Base-by-base conservation (phyloP, 2,888 invertebrate genomes). In the Isoperla grammatica region DNA sequence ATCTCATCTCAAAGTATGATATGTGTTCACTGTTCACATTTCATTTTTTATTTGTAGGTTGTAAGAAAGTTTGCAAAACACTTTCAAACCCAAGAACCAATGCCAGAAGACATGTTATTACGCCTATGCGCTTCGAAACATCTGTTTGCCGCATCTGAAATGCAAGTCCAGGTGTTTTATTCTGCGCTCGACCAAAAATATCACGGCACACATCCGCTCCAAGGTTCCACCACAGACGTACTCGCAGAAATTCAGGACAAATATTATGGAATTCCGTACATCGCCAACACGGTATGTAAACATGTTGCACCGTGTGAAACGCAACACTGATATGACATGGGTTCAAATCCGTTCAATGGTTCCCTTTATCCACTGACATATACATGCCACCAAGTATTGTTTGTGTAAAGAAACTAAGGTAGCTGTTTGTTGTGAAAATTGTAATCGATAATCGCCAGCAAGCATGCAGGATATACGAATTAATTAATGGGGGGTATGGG, bases 131-230 rank as follows among this genome's bases (percentile, higher is more conserved):
- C 87, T 1, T 89, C 95, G 1, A 95, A 95, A 69, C 84, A 87
- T 69, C 74, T 95, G 29, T 97, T 95, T 73, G 85, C 87, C 1
- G 92, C 95, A 1, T 91, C 92, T 63, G 95, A 95, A 73, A 85
- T 89, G 74, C 90, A 92, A 68, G 77, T 90, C 63, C 95, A 95
- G 79, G 83, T 87, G n/a, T 94, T 95, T 72, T 95, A 95, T 73
- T 92, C 96, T 0, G 88, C 88, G 8, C 73, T 96, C 20, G 97
- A 97, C 77, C 96, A 96, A 74, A 81, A 82, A 17, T 95, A 93
- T 74, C 97, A 97, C 73, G 82, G 86, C 0, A 70, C 75, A 3
- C 77, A 80, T 68, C 81, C 85, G 11, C 57, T 76, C 59, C 61
- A 71, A 17, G 72, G 69, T 29, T 70, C 76, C 6, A 91, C 90